These are phyloP conservation scores for Heterohyrax brucei DNA, from an alignment of 2,797 vertebrate species.

Conservation along the genomic window DNA sequence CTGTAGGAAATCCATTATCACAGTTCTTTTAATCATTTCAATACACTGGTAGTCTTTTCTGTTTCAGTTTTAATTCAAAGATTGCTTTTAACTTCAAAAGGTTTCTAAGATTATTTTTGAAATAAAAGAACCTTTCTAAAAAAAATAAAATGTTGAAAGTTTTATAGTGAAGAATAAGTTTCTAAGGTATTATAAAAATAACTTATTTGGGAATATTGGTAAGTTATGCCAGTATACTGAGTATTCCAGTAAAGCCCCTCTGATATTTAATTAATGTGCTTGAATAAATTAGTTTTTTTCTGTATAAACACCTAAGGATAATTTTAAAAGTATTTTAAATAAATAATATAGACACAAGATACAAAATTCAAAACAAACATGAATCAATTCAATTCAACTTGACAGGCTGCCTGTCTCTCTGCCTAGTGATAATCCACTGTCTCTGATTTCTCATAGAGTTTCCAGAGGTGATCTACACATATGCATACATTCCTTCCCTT, in stretches of 20 bases:
- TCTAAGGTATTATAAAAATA: conserved; percentile 60
- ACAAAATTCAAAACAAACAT: background rate
- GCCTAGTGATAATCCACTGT: background rate
- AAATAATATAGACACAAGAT: background rate
- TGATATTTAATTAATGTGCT: background rate
- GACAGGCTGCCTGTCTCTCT: background rate
- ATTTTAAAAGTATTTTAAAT: conserved; percentile 35
- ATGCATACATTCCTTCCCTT: background rate
- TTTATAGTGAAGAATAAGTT: conserved; percentile 1
- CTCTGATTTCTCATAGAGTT: background rate
- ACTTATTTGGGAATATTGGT: conserved; percentile 33
- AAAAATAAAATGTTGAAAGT: conserved; percentile 35
- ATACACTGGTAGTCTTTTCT: conserved; percentile 48
- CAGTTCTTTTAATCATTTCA: conserved; percentile 75
- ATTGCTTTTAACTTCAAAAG: conserved; percentile 74
- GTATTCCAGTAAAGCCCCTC: background rate
- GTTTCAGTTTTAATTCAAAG: conserved; percentile 71
- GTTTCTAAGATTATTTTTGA: conserved; percentile 69
- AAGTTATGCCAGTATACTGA: conserved; percentile 14
- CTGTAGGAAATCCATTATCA: conserved; percentile 54
- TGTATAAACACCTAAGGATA: background rate
- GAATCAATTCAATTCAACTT: background rate
- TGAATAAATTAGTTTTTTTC: conserved; percentile 37
- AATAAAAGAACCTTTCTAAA: background rate
- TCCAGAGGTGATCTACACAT: background rate